These are phyloP conservation scores for Umimayanthus chanpuru DNA, from an alignment of 92 coral and sea anemone genomes.

Conservation along the genomic window DNA sequence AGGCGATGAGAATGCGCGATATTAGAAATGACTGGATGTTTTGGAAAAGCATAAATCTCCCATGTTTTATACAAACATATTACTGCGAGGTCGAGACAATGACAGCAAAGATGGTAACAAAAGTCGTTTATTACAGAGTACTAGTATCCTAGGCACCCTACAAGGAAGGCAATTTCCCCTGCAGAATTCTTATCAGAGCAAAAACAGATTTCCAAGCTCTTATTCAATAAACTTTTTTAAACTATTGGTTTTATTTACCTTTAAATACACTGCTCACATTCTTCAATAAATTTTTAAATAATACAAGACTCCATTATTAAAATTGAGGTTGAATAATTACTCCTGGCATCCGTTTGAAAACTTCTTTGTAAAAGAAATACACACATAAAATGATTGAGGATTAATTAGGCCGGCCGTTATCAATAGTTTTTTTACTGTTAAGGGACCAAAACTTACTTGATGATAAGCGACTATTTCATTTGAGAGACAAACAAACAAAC, in stretches of 20 bases:
- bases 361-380: conserved; percentile 70
- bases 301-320: conserved; percentile 70
- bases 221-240: conserved; percentile 58
- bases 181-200: conserved; percentile 49
- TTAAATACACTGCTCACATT: conserved; percentile 68
- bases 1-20: conserved; percentile 1
- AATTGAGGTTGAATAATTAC: conserved; percentile 71
- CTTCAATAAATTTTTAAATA: conserved; percentile 78
- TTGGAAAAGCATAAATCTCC: conserved; percentile 14
- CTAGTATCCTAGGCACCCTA: conserved; percentile 42
- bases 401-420: conserved; percentile 85
- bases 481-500: conserved; percentile 76
- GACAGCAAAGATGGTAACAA: conserved; percentile 12
- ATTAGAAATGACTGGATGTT: conserved; percentile 14
- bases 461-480: conserved; percentile 88
- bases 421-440: conserved; percentile 70
- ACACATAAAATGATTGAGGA: conserved; percentile 64
- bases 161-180: conserved; percentile 62
- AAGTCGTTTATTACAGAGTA: conserved; percentile 24
- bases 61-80: conserved; percentile 41
- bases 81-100: conserved; percentile 18
- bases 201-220: conserved; percentile 55
- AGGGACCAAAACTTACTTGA: conserved; percentile 60
- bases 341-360: conserved; percentile 77
- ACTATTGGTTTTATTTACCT: conserved; percentile 68